These are phyloP conservation scores for Ips nitidus DNA, from an alignment of 1,140 invertebrate species.

Conservation along the genomic window DNA sequence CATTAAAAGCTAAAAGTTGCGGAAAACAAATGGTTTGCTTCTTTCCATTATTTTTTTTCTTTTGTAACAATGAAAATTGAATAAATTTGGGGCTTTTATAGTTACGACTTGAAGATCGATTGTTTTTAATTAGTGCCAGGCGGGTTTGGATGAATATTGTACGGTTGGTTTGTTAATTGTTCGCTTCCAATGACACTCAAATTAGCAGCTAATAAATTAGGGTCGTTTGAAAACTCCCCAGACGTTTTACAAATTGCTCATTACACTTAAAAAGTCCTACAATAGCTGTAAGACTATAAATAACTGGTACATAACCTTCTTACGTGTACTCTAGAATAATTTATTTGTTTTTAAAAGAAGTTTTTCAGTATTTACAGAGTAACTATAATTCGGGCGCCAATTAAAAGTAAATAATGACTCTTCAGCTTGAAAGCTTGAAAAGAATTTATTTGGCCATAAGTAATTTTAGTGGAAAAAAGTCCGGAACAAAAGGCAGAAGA, in stretches of 20 bases:
- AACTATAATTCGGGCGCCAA: not conserved
- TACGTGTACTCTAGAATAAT: no score
- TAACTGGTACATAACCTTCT: no score
- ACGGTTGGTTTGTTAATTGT: conserved; percentile 28
- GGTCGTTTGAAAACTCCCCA: conserved; percentile 9
- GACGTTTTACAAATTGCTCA: conserved; percentile 14
- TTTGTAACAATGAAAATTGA: conserved; percentile 8
- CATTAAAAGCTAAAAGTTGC: no score
- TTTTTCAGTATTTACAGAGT: conserved; percentile 1
- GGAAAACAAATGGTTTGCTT: no score
- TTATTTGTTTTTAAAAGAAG: not conserved
- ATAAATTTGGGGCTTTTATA: conserved; percentile 20
- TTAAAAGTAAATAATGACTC: conserved; percentile 3
- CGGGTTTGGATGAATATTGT: conserved; percentile 20
- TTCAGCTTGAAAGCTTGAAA: not conserved
- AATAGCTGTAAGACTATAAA: not conserved
- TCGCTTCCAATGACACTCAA: conserved; percentile 25
- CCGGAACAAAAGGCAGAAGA: conserved; percentile 5
- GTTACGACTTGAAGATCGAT: conserved; percentile 21
- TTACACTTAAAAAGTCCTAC: not conserved
- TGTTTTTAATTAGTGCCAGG: conserved; percentile 29
- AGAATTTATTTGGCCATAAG: conserved; percentile 1
- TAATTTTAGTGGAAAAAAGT: conserved; percentile 4
- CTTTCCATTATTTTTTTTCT: no score
- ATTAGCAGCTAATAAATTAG: conserved; percentile 32